Evolutionary conservation across 2,888 invertebrate genomes (phyloP), one percentile per base, ranked within the genome.

Genomic region (Xanthia togata): DNA sequence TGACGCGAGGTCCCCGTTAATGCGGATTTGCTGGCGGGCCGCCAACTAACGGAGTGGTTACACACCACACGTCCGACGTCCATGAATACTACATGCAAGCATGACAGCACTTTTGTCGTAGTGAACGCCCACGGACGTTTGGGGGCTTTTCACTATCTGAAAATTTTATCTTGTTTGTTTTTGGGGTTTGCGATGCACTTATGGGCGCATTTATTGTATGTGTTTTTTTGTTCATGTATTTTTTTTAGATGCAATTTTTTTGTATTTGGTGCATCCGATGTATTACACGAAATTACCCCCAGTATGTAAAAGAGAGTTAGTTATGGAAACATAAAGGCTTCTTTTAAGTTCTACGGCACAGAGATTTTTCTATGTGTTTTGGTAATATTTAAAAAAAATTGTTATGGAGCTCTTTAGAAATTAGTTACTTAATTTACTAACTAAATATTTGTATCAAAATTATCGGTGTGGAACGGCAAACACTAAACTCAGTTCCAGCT

Each of bases 1-100:
- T 94, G 89, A 94, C 83, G 81, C 76, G 79, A 69, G 79, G 86
- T 82, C 75, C 47, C 81, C 87, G 86, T 88, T 91, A 91, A 91
- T 92, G 91, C 89, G 90, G 91, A 90, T 91, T 89, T 88, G 91
- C 90, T 95, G 95, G 95, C 95, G 89, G 88, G 81, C 89, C 91
- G 95, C 95, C 95, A 95, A 88, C 90, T 81, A 82, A 84, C 83
- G 76, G 81, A 82, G 87, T 86, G 87, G 88, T 84, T 81, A 88
- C 88, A 86, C 76, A 76, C 73, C 76, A 81, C 85, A 86, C 82
- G 86, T 83, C 74, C 67, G 41, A 55, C 69, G 35, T 23, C 79
- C 82, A 87, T 88, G 88, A 88, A 88, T 88, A 88, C 79, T 88
- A 82, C 88, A 84, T 78, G 75, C 68, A 63, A 74, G 79, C 84